Base-by-base conservation (phyloP, 2,888 invertebrate species). In the Halocaridina rubra region DNA sequence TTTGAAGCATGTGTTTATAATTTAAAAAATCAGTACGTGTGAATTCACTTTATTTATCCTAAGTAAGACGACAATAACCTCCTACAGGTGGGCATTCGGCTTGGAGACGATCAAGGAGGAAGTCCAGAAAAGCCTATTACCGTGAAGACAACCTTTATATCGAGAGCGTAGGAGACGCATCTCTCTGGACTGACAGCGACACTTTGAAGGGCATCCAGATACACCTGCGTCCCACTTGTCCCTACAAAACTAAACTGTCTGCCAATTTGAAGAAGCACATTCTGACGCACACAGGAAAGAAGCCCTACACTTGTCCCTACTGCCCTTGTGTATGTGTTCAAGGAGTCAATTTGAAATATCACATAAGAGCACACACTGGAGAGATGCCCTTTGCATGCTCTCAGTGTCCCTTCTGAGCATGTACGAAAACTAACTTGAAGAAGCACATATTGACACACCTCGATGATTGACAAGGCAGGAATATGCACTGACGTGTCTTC, bases 181-280 rank as follows among this genome's bases (percentile, higher is more conserved):
- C n/a, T n/a, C n/a, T n/a, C n/a, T n/a, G n/a, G n/a, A n/a, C n/a
- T n/a, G n/a, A n/a, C n/a, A n/a, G n/a, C n/a, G 46, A 27, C 24
- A 19, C 3, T 46, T 39, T 59, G 59, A 80, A 46, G 32, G 59
- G 30, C 71, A 39, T 64, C 67, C 71, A 80, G 80, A 80, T 72
- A 59, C 80, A 80, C 72, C 71, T 32, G 57, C 80, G 84, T 39
- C 61, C 79, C 7, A 74, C 79, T 67, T 84, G 84, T 61, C 13
- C 46, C 72, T 84, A 84, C 84, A 33, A 72, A 19, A 75, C 84
- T 19, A 84, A 84, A 64, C 72, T 79, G 79, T 79, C 78, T 32
- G 74, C 84, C 19, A 84, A 79, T 57, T 53, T 84, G 16, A 74
- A 61, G 59, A 2, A 67, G 32, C 82, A 82, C 29, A 29, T 82